Conservation (phyloP, 2,888 invertebrate genomes). For the Philopedon plagiatum region DNA sequence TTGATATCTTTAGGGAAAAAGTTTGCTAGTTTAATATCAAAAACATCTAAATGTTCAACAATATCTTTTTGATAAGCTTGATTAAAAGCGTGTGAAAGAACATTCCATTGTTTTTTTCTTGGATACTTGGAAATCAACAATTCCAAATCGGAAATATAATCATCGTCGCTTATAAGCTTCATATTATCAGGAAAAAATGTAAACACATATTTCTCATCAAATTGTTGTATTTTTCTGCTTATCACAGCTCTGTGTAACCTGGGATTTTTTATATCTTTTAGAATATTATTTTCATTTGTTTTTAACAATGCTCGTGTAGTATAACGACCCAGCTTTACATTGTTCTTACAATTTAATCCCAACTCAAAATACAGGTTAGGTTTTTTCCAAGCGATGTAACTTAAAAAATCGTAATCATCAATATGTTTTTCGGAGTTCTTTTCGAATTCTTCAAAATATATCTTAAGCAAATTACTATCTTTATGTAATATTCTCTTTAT, state of each 20-base stretch:
- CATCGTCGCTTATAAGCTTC: constrained; percentile 4
- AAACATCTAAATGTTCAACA: constrained; percentile 25
- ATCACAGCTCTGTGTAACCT: constrained; percentile 43
- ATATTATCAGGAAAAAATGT: constrained; percentile 44
- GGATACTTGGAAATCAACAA: constrained; percentile 48
- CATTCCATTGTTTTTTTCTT: constrained; percentile 48
- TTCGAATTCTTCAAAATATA: constrained; percentile 50
- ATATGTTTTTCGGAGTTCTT: constrained; percentile 13
- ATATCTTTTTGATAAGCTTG: constrained; percentile 34
- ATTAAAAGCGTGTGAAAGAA: constrained; percentile 46
- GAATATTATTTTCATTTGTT: constrained; percentile 39
- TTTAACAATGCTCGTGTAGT: constrained; percentile 48
- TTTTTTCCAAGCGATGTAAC: constrained; percentile 47
- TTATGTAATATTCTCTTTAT: constrained; percentile 52
- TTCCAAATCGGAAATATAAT: not conserved
- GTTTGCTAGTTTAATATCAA: constrained; percentile 34
- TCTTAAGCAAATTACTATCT: constrained; percentile 43
- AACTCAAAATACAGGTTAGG: constrained; percentile 47
- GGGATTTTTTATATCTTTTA: constrained; percentile 35
- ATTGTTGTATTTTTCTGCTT: constrained; percentile 41
- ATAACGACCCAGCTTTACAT: constrained; percentile 41
- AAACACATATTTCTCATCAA: constrained; percentile 45
- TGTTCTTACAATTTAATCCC: constrained; percentile 20
- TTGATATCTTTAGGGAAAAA: constrained; percentile 39
- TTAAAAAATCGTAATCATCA: constrained; percentile 44